Evolutionary conservation across 2,797 vertebrate genomes (phyloP).

Genomic region (Phrynocephalus forsythii): DNA sequence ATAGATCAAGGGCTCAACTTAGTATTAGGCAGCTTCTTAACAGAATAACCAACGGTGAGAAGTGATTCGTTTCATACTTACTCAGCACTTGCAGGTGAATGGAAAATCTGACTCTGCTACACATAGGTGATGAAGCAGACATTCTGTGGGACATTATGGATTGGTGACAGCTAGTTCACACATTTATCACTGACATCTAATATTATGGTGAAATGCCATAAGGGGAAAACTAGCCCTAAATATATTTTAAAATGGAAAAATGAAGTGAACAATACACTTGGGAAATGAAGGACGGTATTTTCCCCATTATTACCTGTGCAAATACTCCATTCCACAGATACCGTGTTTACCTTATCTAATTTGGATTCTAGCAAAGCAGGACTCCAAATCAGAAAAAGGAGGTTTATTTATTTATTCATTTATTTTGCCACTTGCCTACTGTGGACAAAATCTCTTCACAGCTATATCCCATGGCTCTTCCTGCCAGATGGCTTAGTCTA

Average conservation of each 20-base stretch:
- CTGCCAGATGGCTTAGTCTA: slow-evolving; percentile 69
- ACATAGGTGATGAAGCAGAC: not conserved
- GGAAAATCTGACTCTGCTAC: not conserved
- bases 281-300: not conserved
- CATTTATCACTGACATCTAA: not conserved
- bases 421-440: slow-evolving; percentile 46
- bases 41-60: no score
- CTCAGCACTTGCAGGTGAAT: not conserved
- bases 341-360: not conserved
- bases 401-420: slow-evolving; percentile 29
- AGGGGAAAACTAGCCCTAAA: not conserved
- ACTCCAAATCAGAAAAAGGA: slow-evolving; percentile 36
- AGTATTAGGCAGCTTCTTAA: no score
- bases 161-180: not conserved
- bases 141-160: not conserved
- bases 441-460: slow-evolving; percentile 53
- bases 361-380: slow-evolving; percentile 23
- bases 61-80: not conserved
- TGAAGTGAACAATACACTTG: not conserved
- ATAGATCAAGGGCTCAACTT: no score
- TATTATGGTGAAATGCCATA: not conserved
- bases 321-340: not conserved
- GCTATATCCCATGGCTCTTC: slow-evolving; percentile 47
- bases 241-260: slow-evolving; percentile 9
- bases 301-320: slow-evolving; percentile 4